These are phyloP conservation scores for Craseonycteris thonglongyai DNA, from an alignment of 2,113 vertebrate species.

Conservation along the genomic window DNA sequence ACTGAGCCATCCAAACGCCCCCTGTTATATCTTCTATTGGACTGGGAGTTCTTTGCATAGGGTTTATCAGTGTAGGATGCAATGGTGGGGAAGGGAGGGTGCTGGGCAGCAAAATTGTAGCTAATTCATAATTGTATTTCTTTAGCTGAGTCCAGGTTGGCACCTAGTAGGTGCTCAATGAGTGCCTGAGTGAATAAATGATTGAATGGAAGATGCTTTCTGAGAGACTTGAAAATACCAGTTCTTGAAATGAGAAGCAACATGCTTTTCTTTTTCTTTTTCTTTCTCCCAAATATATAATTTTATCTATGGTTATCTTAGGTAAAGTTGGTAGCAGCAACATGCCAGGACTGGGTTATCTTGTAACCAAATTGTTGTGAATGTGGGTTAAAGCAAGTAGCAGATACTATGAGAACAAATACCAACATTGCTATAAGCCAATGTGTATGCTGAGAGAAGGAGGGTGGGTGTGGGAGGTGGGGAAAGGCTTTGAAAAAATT, in stretches of 20 bases:
- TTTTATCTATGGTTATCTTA: neutral
- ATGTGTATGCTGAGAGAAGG: neutral
- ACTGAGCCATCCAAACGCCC: too few relatives aligned
- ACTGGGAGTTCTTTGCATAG: neutral
- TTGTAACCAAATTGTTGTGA: neutral
- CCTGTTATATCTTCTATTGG: neutral
- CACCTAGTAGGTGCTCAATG: neutral
- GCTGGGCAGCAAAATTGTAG: neutral
- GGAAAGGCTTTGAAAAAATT: neutral
- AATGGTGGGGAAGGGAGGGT: neutral
- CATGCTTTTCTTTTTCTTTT: neutral
- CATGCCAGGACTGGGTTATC: neutral
- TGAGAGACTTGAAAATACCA: neutral
- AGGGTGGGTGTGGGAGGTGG: too few relatives aligned
- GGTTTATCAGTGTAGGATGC: neutral
- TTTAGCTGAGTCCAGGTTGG: neutral
- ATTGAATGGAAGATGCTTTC: neutral
- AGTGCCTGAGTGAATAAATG: neutral
- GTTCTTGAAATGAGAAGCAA: neutral
- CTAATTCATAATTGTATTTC: neutral
- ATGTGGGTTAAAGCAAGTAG: neutral
- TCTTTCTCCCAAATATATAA: neutral
- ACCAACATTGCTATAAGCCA: neutral
- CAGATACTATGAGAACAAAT: neutral
- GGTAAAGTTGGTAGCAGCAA: neutral